Percentiles rank a stretch among this genome's conserved stretches.
phyloP scores from a whole-genome alignment of 1,140 invertebrate genomes.

The Drosophila pallidifrons region DNA sequence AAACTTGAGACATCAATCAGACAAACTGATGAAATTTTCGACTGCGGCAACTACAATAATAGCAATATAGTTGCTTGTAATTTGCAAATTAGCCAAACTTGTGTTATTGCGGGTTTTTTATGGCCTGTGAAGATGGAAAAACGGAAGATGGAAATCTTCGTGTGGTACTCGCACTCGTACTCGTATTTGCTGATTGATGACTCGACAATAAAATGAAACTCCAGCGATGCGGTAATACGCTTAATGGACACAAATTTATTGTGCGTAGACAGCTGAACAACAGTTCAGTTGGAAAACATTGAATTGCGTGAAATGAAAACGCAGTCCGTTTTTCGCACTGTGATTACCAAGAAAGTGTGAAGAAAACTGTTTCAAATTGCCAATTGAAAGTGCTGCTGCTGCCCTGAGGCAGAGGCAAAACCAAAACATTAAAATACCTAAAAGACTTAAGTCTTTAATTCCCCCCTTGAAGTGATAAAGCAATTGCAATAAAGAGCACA shows the following conservation, averaged over 20 bases:
- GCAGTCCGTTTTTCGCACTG: slow-evolving; percentile 52
- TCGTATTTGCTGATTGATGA: slow-evolving; percentile 65
- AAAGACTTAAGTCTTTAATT: slow-evolving; percentile 24
- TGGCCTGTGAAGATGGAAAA: slow-evolving; percentile 47
- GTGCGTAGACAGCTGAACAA: slow-evolving; percentile 55
- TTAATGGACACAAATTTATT: slow-evolving; percentile 74
- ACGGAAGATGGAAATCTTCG: slow-evolving; percentile 32
- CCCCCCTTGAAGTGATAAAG: slow-evolving; percentile 53
- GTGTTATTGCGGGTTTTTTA: slow-evolving; percentile 53
- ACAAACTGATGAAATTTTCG: slow-evolving; percentile 12
- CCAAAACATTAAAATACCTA: slow-evolving; percentile 18
- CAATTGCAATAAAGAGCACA: slow-evolving; percentile 72
- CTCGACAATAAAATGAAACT: slow-evolving; percentile 69
- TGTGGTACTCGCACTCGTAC: neutral
- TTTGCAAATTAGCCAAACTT: slow-evolving; percentile 68
- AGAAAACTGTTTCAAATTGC: slow-evolving; percentile 67
- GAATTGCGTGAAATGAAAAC: slow-evolving; percentile 62
- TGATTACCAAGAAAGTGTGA: slow-evolving; percentile 78
- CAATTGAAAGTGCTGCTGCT: slow-evolving; percentile 60
- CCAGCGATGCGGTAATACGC: slow-evolving; percentile 73
- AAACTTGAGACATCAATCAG: slow-evolving; percentile 29
- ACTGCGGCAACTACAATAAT: slow-evolving; percentile 18
- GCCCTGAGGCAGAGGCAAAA: slow-evolving; percentile 39
- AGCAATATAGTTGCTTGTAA: slow-evolving; percentile 19
- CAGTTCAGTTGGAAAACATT: slow-evolving; percentile 26